A percentile compares a stretch with the other conserved stretches of the same genome.
These are phyloP conservation scores for Chirona hameri DNA, from an alignment of 2,888 invertebrate species.

Conservation along the genomic window DNA sequence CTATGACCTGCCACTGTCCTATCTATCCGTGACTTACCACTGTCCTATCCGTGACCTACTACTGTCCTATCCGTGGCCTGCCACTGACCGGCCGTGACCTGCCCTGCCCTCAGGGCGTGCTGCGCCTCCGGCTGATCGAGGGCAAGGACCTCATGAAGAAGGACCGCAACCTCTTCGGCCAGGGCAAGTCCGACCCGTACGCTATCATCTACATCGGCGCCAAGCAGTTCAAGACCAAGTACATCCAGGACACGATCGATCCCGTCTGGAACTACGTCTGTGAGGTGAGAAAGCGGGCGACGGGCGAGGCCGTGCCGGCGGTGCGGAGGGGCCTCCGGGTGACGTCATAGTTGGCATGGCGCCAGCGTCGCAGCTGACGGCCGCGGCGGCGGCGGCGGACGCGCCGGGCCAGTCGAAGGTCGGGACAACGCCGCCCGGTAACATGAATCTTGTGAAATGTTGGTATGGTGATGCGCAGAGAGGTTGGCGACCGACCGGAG, in stretches of 20 bases:
- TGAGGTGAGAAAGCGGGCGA: conserved; percentile 68
- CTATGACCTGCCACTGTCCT: no score
- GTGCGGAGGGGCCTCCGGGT: conserved; percentile 35
- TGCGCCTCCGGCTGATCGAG: conserved; percentile 89
- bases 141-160: conserved; percentile 94
- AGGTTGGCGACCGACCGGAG: no score
- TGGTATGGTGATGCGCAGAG: no score
- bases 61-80: no score
- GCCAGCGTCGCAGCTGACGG: neutral
- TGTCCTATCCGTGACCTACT: no score
- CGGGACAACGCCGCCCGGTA: conserved; percentile 48
- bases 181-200: conserved; percentile 98
- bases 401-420: conserved; percentile 46
- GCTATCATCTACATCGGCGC: conserved; percentile 87
- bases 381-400: no score
- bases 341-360: conserved; percentile 35
- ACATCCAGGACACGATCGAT: conserved; percentile 87
- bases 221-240: conserved; percentile 87
- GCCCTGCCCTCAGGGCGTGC: conserved; percentile 67
- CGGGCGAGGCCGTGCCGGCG: conserved; percentile 36
- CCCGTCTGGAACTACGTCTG: conserved; percentile 98
- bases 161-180: conserved; percentile 86
- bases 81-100: neutral
- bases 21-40: no score
- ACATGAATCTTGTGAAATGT: no score